Evolutionary conservation across 1,140 invertebrate genomes (phyloP).

Genomic region (Babylonia areolata): DNA sequence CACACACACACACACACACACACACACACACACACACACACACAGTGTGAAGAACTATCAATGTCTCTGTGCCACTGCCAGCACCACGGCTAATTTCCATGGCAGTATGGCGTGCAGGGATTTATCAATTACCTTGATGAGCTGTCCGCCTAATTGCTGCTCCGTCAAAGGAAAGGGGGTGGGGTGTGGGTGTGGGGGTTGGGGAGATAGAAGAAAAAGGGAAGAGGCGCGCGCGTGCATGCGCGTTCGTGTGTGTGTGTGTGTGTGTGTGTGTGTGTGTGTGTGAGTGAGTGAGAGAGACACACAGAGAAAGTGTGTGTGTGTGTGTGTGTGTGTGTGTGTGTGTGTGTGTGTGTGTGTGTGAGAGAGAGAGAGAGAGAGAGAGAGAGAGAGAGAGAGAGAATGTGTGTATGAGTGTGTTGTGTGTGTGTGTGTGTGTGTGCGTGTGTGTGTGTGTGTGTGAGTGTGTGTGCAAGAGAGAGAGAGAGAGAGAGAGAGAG

Average conservation of each 20-base stretch:
- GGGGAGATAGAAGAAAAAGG: no score
- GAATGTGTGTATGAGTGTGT: background rate
- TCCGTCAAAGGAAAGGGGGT: no score
- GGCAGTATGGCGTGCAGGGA: no score
- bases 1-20: no score
- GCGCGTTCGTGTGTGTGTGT: background rate
- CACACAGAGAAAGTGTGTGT: background rate
- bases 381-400: background rate
- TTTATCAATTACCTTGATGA: no score
- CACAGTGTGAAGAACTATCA: no score
- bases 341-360: background rate
- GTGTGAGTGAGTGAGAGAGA: background rate
- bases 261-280: conserved; percentile 11
- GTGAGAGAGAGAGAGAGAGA: background rate
- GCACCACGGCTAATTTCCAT: no score
- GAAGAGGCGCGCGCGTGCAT: background rate
- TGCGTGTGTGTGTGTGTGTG: background rate
- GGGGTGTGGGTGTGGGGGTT: background rate
- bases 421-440: background rate
- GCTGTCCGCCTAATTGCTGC: no score
- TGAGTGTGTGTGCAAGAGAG: background rate
- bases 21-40: no score
- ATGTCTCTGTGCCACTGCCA: no score
- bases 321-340: background rate
- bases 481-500: background rate